A percentile compares a stretch with the other conserved stretches of the same genome.
phyloP scores from a whole-genome alignment of 1,140 invertebrate genomes.

The Dysdera silvatica region DNA sequence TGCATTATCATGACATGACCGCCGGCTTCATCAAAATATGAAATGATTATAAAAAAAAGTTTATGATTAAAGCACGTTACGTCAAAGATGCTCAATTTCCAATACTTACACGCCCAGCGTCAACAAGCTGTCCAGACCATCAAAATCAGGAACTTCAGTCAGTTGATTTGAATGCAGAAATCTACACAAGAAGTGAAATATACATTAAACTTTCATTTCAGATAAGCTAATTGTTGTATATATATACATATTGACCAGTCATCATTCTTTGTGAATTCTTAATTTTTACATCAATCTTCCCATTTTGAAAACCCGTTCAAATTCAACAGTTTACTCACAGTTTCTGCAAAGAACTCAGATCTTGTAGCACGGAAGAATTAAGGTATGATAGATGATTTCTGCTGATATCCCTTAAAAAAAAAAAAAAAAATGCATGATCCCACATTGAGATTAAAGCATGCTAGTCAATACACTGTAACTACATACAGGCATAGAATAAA shows the following conservation, averaged over 20 bases:
- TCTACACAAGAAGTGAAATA: conserved; percentile 15
- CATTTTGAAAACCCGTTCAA: not conserved
- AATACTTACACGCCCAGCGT: conserved; percentile 37
- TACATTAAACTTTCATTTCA: too few species aligned
- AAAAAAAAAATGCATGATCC: conserved; percentile 13
- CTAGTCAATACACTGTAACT: too few species aligned
- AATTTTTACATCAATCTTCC: not conserved
- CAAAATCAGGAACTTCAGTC: conserved; percentile 36
- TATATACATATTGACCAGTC: too few species aligned
- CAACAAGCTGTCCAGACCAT: conserved; percentile 28
- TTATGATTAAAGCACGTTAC: not conserved
- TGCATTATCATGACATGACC: not conserved
- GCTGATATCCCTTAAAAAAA: conserved; percentile 32
- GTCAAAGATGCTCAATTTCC: conserved; percentile 2
- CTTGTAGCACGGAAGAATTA: conserved; percentile 13
- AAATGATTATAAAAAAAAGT: not conserved
- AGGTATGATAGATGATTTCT: conserved; percentile 33
- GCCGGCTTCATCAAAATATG: not conserved
- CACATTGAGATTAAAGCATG: too few species aligned
- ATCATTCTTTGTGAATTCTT: not conserved
- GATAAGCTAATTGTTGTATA: too few species aligned
- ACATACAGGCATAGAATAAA: too few species aligned
- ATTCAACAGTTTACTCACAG: conserved; percentile 21
- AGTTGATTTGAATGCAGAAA: conserved; percentile 32
- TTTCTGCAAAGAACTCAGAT: conserved; percentile 12